These are phyloP conservation scores for Gastracanthus pulcherrimus DNA, from an alignment of 2,888 invertebrate genomes.

Conservation along the genomic window DNA sequence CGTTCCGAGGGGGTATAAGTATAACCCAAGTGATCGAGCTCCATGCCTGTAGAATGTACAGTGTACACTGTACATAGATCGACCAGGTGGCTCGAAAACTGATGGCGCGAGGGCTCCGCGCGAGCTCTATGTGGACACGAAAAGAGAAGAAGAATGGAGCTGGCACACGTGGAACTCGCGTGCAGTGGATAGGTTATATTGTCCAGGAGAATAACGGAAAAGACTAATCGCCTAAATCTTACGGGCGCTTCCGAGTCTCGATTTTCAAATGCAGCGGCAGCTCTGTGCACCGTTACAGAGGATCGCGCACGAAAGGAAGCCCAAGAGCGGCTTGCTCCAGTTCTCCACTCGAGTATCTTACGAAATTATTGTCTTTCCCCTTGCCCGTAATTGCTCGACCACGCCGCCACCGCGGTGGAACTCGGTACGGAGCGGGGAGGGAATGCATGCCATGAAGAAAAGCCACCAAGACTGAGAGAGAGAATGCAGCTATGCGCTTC, in stretches of 20 bases:
- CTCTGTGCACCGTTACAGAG: slow-evolving; percentile 9
- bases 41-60: too few relatives aligned
- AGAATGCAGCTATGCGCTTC: slow-evolving; percentile 23
- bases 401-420: too few relatives aligned
- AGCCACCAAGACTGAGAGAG: neutral
- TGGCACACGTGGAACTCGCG: neutral
- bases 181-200: neutral
- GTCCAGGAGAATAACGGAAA: slow-evolving; percentile 33
- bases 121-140: neutral
- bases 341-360: slow-evolving; percentile 17
- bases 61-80: too few relatives aligned
- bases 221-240: slow-evolving; percentile 46
- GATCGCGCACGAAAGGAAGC: slow-evolving; percentile 29
- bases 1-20: too few relatives aligned
- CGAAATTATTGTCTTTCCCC: slow-evolving; percentile 39
- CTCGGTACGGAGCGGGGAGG: too few relatives aligned
- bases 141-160: neutral
- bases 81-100: too few relatives aligned
- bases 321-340: slow-evolving; percentile 20
- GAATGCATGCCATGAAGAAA: neutral
- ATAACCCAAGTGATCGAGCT: too few relatives aligned
- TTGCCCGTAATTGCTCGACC: slow-evolving; percentile 25
- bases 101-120: too few relatives aligned
- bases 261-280: slow-evolving; percentile 15
- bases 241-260: slow-evolving; percentile 32